Percentiles rank a stretch among this genome's conserved stretches.
Conservation (phyloP, 1,140 invertebrate species). For the Drosophila nebulosa region DNA sequence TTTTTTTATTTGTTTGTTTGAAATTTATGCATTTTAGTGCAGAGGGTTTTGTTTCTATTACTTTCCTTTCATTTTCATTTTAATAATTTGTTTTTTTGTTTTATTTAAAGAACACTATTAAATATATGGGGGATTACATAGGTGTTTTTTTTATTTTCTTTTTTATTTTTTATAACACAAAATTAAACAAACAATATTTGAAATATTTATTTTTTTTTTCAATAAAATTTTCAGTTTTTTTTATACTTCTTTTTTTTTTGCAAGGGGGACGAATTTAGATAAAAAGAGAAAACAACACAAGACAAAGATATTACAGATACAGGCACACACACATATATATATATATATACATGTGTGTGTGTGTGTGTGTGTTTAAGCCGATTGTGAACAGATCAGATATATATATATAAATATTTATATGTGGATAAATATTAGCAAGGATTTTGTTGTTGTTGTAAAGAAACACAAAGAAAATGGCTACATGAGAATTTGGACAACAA, state of each 20-base stretch:
- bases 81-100: neutral
- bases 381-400: neutral
- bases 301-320: slow-evolving; percentile 22
- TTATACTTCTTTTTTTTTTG: slow-evolving; percentile 3
- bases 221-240: slow-evolving; percentile 33
- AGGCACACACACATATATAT: too few species aligned
- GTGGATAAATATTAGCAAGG: neutral
- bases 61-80: slow-evolving; percentile 55
- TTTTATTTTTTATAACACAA: slow-evolving; percentile 50
- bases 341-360: neutral
- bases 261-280: slow-evolving; percentile 16
- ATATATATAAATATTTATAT: neutral
- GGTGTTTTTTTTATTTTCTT: slow-evolving; percentile 4
- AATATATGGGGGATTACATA: slow-evolving; percentile 33
- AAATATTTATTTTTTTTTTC: slow-evolving; percentile 49
- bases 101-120: slow-evolving; percentile 50
- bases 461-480: slow-evolving; percentile 55
- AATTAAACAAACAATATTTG: slow-evolving; percentile 71
- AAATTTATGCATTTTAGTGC: slow-evolving; percentile 64
- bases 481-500: slow-evolving; percentile 52
- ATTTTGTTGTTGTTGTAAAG: neutral
- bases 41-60: slow-evolving; percentile 24
- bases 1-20: too few species aligned
- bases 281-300: slow-evolving; percentile 34
- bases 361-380: neutral